Evolutionary conservation across 2,888 invertebrate species (phyloP).

Genomic region (Branchinecta sandiegonensis): DNA sequence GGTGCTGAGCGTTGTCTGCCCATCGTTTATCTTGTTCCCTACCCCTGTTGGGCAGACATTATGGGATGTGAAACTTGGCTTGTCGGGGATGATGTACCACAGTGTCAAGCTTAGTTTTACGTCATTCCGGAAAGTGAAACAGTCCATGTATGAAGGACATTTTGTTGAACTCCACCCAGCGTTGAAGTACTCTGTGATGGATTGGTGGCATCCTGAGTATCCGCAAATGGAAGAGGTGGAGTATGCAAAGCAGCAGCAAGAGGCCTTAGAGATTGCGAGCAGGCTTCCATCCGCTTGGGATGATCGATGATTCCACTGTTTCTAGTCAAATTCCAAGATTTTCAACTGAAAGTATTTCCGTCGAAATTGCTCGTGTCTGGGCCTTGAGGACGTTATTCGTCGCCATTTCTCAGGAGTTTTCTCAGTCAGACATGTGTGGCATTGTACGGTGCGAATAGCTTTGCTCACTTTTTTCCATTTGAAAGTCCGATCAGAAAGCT

Average conservation of each 20-base stretch:
- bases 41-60: background rate
- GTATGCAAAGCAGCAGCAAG: slow-evolving; percentile 4
- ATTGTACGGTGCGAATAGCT: no score
- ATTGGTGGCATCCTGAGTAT: slow-evolving; percentile 16
- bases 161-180: slow-evolving; percentile 6
- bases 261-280: slow-evolving; percentile 1
- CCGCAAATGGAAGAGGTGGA: slow-evolving; percentile 8
- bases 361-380: no score
- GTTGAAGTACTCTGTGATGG: slow-evolving; percentile 4
- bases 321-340: no score
- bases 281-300: slow-evolving; percentile 1
- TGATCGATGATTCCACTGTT: background rate
- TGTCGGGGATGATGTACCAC: background rate
- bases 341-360: no score
- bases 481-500: no score
- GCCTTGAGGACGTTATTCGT: no score
- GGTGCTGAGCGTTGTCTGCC: slow-evolving; percentile 5
- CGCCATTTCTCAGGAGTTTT: no score
- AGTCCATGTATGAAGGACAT: background rate
- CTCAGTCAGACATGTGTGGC: no score
- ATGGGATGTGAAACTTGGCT: slow-evolving; percentile 2
- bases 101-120: background rate
- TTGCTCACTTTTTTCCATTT: no score
- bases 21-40: background rate
- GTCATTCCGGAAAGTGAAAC: background rate